These are phyloP conservation scores for Botia kubotai DNA, from an alignment of 2,797 vertebrate genomes.

Conservation along the genomic window DNA sequence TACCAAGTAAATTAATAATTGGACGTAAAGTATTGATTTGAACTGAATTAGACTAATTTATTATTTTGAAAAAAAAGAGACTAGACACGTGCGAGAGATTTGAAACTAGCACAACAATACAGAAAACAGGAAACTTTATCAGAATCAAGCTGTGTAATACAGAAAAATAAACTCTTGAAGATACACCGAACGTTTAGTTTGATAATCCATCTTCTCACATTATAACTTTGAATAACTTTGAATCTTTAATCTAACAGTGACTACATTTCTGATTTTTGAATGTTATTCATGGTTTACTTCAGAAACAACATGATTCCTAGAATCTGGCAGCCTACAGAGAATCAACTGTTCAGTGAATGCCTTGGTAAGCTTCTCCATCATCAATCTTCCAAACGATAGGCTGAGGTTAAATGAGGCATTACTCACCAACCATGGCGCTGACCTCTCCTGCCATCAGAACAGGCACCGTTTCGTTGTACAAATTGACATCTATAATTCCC, in stretches of 20 bases:
- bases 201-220: not conserved
- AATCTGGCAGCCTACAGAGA: constrained; percentile 8
- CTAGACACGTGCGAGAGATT: too few relatives aligned
- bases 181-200: not conserved
- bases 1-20: too few relatives aligned
- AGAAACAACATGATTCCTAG: not conserved
- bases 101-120: too few relatives aligned
- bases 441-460: constrained; percentile 97
- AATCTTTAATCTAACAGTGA: not conserved
- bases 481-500: constrained; percentile 95
- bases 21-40: too few relatives aligned
- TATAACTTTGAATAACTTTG: not conserved
- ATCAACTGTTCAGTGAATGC: constrained; percentile 1
- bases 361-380: constrained; percentile 6
- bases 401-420: constrained; percentile 8
- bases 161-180: not conserved
- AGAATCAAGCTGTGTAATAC: too few relatives aligned
- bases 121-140: too few relatives aligned
- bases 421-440: constrained; percentile 99
- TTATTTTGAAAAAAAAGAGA: too few relatives aligned
- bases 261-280: not conserved
- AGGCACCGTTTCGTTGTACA: constrained; percentile 87
- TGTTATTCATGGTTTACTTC: not conserved
- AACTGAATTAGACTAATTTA: too few relatives aligned
- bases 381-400: constrained; percentile 19